Evolutionary conservation across 2,797 vertebrate genomes (phyloP), one percentile per base, ranked within the genome.

Genomic region (Dendrocincla fuliginosa): DNA sequence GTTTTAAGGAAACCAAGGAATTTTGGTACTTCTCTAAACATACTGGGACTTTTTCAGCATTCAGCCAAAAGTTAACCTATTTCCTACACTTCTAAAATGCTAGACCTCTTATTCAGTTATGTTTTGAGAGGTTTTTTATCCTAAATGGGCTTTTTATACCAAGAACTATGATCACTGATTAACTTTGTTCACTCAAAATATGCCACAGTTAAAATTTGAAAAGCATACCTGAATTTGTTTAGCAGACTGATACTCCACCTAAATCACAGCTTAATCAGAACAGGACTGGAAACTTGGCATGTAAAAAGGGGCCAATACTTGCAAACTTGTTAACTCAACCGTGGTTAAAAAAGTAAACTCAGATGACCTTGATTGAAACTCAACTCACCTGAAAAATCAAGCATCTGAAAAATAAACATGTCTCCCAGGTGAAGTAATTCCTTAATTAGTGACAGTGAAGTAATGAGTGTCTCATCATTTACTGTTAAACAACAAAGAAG

Each of bases 351-450:
- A 46, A 39, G 10, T 42, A 39, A 71, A 68, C 28, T 82, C 41
- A 56, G 50, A 46, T 41, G 23, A 61, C 42, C 15, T 42, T 47
- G 11, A 15, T 84, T 86, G 65, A 56, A 90, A 77, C 13, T 52
- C 50, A 75, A 17, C 24, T 69, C 20, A 41, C 46, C 27, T 64
- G 78, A 95, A 94, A 83, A 77, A 87, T 67, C 32, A 88, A 70
- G 11, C 28, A 49, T 19, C 44, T 71, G 33, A 75, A 87, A 89
- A 82, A 64, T 24, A 76, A 89, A 42, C 6, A 2, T 18, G 41
- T 74, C 27, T 95, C 27, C 52, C n/a, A 89, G 47, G 52, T 42
- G 59, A 94, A 86, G 39, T 52, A 60, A 47, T 84, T 64, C 28
- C 13, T 61, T 85, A 80, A 69, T 52, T 42, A 84, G 42, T 39